A percentile compares a stretch with the other conserved stretches of the same genome.
phyloP scores from a whole-genome alignment of 2,888 invertebrate species.

The Parnassius orleans region DNA sequence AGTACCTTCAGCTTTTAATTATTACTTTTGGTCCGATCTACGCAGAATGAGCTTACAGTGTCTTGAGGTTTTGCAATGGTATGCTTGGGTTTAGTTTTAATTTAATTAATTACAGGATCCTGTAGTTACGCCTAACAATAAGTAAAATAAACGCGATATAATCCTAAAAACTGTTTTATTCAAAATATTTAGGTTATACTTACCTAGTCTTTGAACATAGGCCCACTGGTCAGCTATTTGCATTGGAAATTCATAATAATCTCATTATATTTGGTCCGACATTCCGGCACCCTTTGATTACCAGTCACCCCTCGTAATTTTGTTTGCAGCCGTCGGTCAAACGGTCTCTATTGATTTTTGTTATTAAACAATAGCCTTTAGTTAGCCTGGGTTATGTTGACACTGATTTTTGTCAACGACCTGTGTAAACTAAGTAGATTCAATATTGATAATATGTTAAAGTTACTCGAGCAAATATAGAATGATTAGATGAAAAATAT shows the following conservation, averaged over 20 bases:
- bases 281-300: conserved; percentile 65
- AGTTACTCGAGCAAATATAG: conserved; percentile 13
- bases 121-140: too few species aligned
- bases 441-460: conserved; percentile 8
- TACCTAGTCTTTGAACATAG: conserved; percentile 40
- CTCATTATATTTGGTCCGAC: conserved; percentile 53
- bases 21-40: too few species aligned
- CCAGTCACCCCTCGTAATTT: conserved; percentile 48
- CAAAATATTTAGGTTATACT: not conserved
- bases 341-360: conserved; percentile 40
- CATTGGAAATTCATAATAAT: conserved; percentile 75
- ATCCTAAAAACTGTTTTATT: too few species aligned
- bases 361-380: conserved; percentile 38
- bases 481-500: not conserved
- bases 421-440: conserved; percentile 8
- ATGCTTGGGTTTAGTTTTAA: too few species aligned
- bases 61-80: too few species aligned
- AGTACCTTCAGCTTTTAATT: too few species aligned
- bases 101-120: too few species aligned
- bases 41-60: too few species aligned
- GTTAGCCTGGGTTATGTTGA: conserved; percentile 29
- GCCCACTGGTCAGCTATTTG: conserved; percentile 67
- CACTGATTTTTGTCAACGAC: conserved; percentile 29
- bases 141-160: too few species aligned
- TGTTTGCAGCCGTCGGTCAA: conserved; percentile 31